Evolutionary conservation across 2,797 vertebrate genomes (phyloP).

Genomic region (Paratrypauchen microcephalus): DNA sequence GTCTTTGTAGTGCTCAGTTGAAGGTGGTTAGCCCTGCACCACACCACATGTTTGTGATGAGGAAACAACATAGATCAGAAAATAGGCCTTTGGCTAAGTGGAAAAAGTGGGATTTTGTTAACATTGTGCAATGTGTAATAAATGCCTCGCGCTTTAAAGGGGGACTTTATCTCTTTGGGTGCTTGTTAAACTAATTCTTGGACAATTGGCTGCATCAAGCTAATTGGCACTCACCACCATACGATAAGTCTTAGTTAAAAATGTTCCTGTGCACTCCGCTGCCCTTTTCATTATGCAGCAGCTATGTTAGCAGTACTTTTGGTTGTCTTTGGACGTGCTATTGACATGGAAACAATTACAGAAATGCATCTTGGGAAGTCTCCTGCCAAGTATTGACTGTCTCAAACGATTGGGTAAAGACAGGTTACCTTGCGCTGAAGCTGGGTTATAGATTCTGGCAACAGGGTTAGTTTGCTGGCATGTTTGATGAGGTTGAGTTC

Average conservation of each 20-base stretch:
- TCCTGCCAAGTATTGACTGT: background rate
- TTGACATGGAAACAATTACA: background rate
- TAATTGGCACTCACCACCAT: background rate
- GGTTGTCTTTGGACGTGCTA: background rate
- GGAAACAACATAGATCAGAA: no score
- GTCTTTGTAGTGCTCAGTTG: no score
- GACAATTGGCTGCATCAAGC: constrained; percentile 10
- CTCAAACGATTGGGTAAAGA: background rate
- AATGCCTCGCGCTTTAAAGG: background rate
- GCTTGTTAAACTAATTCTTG: constrained; percentile 13
- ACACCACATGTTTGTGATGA: no score
- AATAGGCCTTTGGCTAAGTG: background rate
- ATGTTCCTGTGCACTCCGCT: background rate
- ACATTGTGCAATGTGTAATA: constrained; percentile 3
- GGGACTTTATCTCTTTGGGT: background rate
- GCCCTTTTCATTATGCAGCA: background rate
- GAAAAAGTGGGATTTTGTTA: background rate
- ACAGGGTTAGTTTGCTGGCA: background rate
- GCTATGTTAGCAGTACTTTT: background rate
- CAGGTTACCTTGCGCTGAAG: background rate
- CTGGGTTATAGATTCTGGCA: background rate
- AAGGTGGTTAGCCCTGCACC: no score
- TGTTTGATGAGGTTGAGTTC: background rate
- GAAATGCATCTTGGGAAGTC: background rate
- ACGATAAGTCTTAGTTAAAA: constrained; percentile 1